Conservation (phyloP, 2,888 invertebrate genomes). For the Sussaba pulchella region DNA sequence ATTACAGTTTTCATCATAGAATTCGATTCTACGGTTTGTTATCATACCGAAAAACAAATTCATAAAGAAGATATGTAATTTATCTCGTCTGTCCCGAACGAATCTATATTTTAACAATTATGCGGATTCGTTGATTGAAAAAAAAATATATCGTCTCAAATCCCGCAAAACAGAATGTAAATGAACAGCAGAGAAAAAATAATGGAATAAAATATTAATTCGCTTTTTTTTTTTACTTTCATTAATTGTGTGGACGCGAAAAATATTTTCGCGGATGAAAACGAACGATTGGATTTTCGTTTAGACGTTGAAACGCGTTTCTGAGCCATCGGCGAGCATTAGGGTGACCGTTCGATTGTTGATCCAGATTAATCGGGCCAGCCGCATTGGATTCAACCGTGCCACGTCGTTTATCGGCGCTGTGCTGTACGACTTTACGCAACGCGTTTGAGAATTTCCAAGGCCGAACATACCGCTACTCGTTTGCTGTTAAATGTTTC, state of each 20-base stretch:
- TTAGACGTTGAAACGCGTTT: slow-evolving; percentile 93
- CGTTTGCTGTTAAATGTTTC: slow-evolving; percentile 85
- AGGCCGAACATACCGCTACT: slow-evolving; percentile 97
- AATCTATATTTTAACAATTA: not conserved
- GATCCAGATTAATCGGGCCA: slow-evolving; percentile 98
- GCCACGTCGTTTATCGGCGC: slow-evolving; percentile 96
- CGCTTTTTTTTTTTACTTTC: slow-evolving; percentile 10
- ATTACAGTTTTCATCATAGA: slow-evolving; percentile 2
- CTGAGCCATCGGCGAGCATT: slow-evolving; percentile 98
- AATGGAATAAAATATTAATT: slow-evolving; percentile 4
- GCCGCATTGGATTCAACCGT: slow-evolving; percentile 93
- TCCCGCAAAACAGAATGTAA: not conserved
- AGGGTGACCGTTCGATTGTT: slow-evolving; percentile 96
- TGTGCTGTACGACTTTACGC: slow-evolving; percentile 97
- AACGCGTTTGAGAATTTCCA: slow-evolving; percentile 98
- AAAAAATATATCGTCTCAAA: not conserved
- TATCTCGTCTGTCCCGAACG: not conserved
- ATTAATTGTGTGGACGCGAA: too few relatives aligned
- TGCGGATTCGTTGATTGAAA: not conserved
- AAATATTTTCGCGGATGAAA: slow-evolving; percentile 16
- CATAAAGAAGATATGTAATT: not conserved
- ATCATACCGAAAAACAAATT: not conserved
- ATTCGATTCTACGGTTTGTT: not conserved
- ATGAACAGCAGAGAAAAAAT: slow-evolving; percentile 3
- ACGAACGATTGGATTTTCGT: not conserved